Base-by-base conservation (phyloP, 2,797 vertebrate genomes). In the Toxotes lorentzi region DNA sequence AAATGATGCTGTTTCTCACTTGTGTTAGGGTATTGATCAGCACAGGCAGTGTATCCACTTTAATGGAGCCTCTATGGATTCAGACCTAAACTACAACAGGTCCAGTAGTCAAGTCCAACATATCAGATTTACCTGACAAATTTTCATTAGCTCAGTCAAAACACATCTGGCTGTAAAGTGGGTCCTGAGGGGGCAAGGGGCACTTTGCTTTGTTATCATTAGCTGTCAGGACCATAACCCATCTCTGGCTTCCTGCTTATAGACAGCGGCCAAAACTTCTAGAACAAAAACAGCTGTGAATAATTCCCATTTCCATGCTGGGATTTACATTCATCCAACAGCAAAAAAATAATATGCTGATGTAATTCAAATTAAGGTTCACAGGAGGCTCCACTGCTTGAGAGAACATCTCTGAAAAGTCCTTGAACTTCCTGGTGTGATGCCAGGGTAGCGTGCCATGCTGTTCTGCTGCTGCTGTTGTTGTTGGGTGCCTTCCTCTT, bases 81-180 rank as follows among this genome's bases (percentile, higher is more conserved):
- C 61, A 45, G 78, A 79, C 59, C 51, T 59, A 24, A 70, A 69
- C 75, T 65, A 41, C 69, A 70, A 57, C 65, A 43, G 73, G 76
- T 82, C 54, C 40, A 57, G 63, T 51, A 11, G 73, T 86, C 81
- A 77, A 74, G 70, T 79, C 76, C 50, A 50, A 82, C 78, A 69
- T 76, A 90, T 88, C 82, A 78, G 74, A 87, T 93, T 83, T 68
- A 77, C 67, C 80, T 78, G 84, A 92, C 81, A 91, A 80, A 90
- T 89, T 84, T 89, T 91, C 82, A 91, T 88, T 88, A 88, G 73
- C 68, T 70, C 76, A 81, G 86, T 91, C 88, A 92, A 88, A 93
- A 92, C 87, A 90, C 86, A 88, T 91, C 87, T 82, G 88, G 86
- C 72, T 74, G 64, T n/a, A 57, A 54, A 81, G 75, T 51, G 19